Conservation (phyloP, 2,888 invertebrate genomes). For the Leptothorax acervorum region DNA sequence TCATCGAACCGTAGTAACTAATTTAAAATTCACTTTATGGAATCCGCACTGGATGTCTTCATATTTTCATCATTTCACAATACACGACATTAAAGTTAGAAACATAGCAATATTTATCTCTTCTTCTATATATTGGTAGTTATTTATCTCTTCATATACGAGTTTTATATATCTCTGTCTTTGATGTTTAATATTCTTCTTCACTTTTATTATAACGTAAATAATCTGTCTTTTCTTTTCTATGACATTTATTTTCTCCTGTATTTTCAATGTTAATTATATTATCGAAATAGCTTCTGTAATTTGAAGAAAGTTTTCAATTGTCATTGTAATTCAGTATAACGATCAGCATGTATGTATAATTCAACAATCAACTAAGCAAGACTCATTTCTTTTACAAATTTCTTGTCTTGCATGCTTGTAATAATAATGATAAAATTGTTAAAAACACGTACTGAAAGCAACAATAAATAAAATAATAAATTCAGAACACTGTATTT, state of each 20-base stretch:
- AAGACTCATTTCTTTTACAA: background rate
- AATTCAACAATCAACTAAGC: background rate
- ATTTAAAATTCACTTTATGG: constrained; percentile 40
- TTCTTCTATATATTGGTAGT: background rate
- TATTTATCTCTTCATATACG: background rate
- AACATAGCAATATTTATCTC: background rate
- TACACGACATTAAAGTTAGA: background rate
- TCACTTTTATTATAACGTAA: background rate
- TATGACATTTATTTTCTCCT: background rate
- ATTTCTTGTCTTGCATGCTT: background rate
- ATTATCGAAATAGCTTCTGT: background rate
- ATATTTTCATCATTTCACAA: background rate
- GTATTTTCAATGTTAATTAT: background rate
- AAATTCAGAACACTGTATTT: background rate
- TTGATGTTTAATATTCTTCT: background rate
- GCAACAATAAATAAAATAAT: background rate
- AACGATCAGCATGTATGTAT: background rate
- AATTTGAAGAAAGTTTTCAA: background rate
- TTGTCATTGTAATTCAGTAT: background rate
- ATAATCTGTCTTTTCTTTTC: background rate
- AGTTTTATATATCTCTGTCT: background rate
- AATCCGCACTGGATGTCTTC: background rate
- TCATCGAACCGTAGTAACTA: constrained; percentile 50
- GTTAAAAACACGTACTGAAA: background rate
- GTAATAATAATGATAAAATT: background rate